Evolutionary conservation across 2,113 vertebrate genomes (phyloP).

Genomic region (Eidolon helvum): DNA sequence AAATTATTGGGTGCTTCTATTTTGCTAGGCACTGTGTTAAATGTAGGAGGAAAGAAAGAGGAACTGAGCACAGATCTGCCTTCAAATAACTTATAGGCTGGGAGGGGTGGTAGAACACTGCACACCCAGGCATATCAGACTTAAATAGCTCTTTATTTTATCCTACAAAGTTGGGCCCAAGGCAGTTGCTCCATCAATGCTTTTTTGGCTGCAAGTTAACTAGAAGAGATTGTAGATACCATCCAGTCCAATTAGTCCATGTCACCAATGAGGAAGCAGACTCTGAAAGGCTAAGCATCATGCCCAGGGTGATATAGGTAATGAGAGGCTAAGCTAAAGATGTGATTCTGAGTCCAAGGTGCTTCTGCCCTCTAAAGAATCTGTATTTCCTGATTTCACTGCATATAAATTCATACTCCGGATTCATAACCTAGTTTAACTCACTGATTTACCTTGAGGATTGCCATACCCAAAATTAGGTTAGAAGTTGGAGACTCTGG

Average conservation of each 20-base stretch:
- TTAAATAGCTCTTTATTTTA: neutral
- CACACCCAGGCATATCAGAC: too few relatives aligned
- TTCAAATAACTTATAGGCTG: neutral
- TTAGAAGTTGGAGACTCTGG: neutral
- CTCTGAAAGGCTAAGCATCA: neutral
- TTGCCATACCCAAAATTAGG: neutral
- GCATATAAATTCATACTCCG: neutral
- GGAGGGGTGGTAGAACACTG: neutral
- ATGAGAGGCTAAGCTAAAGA: neutral
- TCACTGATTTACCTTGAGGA: neutral
- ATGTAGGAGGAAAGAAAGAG: neutral
- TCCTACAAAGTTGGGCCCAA: neutral
- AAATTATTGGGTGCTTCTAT: neutral
- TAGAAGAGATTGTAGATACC: neutral
- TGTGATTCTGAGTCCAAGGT: neutral
- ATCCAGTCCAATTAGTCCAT: neutral
- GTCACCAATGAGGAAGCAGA: neutral
- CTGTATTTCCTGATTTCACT: neutral
- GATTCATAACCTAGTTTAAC: neutral
- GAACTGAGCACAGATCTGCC: neutral
- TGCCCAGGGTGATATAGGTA: neutral
- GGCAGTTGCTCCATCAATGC: neutral
- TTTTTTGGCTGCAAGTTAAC: neutral
- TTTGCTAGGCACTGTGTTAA: neutral
- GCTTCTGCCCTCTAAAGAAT: neutral